A percentile compares a stretch with the other conserved stretches of the same genome.
Evolutionary conservation across 2,797 vertebrate genomes (phyloP).

Genomic region (Gila robusta): DNA sequence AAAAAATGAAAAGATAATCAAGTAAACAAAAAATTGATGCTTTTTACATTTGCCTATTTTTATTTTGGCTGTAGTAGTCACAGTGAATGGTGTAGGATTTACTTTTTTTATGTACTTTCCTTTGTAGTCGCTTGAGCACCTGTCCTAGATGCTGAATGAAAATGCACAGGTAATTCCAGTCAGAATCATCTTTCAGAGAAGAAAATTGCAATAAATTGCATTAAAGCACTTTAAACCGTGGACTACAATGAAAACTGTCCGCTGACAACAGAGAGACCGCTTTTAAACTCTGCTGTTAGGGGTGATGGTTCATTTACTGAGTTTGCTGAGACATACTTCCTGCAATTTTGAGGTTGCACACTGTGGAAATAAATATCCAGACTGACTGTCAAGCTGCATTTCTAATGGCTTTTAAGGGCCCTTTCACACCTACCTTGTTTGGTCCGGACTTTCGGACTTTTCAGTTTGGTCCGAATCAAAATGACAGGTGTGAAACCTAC

Average conservation of each 20-base stretch:
- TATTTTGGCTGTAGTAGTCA: background rate
- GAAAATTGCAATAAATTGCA: conserved; percentile 1
- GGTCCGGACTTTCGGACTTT: no score
- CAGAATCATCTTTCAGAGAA: background rate
- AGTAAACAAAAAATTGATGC: background rate
- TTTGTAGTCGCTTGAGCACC: background rate
- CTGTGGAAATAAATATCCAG: conserved; percentile 5
- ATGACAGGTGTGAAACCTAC: no score
- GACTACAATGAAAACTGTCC: background rate
- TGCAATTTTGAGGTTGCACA: background rate
- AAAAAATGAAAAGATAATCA: no score
- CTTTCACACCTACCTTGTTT: no score
- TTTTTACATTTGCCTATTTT: background rate
- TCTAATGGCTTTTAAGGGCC: conserved; percentile 18
- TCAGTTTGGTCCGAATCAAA: no score
- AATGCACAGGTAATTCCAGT: background rate
- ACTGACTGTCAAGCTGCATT: background rate
- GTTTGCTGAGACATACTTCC: background rate
- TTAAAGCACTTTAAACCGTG: background rate
- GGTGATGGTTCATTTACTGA: conserved; percentile 6
- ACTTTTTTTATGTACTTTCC: background rate
- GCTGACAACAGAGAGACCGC: background rate
- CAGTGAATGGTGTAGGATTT: background rate
- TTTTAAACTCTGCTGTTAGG: background rate
- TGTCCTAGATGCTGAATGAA: background rate